Conservation (phyloP, 2,888 invertebrate species). For the Pyrrhosoma nymphula region DNA sequence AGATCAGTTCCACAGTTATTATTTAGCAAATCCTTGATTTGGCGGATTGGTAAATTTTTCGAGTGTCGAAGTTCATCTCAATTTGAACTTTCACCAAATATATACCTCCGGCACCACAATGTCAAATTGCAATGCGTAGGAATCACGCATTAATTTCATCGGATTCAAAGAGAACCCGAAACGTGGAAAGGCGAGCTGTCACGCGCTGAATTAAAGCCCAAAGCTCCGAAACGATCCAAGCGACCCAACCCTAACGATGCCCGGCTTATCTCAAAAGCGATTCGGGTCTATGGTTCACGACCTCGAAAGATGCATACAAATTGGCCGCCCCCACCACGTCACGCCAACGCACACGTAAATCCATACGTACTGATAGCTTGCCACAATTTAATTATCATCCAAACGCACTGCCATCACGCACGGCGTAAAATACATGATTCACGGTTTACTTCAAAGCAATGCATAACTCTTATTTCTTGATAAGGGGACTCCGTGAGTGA, state of each 20-base stretch:
- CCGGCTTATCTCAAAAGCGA: conserved; percentile 11
- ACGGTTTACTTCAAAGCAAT: background rate
- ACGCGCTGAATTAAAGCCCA: background rate
- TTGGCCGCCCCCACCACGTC: background rate
- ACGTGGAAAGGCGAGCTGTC: background rate
- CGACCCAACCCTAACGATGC: background rate
- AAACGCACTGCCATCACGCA: background rate
- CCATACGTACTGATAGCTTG: background rate
- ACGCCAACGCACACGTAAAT: background rate
- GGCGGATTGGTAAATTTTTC: no score
- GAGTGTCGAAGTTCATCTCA: no score
- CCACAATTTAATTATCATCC: background rate
- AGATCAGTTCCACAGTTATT: no score
- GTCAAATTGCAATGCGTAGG: background rate
- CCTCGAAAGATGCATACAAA: background rate
- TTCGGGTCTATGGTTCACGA: background rate
- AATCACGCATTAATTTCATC: background rate
- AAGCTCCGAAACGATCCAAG: background rate
- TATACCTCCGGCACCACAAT: no score
- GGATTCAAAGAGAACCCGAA: background rate
- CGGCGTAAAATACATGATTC: background rate
- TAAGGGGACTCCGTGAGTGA: no score
- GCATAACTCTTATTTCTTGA: background rate
- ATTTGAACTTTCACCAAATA: no score
- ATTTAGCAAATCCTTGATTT: no score